Conservation (phyloP, 2,113 vertebrate species). For the Myrmophylax atrothorax region DNA sequence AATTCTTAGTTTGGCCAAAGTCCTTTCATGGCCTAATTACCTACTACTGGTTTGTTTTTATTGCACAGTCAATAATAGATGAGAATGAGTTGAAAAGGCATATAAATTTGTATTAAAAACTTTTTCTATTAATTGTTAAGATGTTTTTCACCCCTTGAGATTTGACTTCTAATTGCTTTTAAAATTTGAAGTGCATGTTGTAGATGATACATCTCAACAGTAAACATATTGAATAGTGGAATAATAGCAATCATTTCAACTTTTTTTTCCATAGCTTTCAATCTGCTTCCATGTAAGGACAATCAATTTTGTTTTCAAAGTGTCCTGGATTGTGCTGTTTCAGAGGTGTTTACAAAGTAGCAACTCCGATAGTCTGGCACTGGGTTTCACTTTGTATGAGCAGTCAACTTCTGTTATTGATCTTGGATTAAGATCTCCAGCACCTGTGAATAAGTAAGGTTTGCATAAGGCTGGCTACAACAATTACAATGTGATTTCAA, state of each 20-base stretch:
- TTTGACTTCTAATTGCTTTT: not conserved
- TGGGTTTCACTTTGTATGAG: not conserved
- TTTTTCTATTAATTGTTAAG: not conserved
- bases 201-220: not conserved
- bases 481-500: not conserved
- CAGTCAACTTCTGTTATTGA: not conserved
- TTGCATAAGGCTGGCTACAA: not conserved
- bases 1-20: not conserved
- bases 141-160: not conserved
- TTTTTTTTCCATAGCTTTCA: not conserved
- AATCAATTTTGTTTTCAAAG: not conserved
- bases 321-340: not conserved
- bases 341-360: not conserved
- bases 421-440: not conserved
- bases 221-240: not conserved
- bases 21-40: not conserved
- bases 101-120: not conserved
- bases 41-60: not conserved
- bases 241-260: not conserved
- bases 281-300: fast-evolving
- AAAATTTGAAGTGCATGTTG: not conserved
- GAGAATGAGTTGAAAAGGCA: not conserved
- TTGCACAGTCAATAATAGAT: not conserved
- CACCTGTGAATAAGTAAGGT: not conserved
- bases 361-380: not conserved